Evolutionary conservation across 2,113 vertebrate genomes (phyloP).

Genomic region (Maccullochella peelii): DNA sequence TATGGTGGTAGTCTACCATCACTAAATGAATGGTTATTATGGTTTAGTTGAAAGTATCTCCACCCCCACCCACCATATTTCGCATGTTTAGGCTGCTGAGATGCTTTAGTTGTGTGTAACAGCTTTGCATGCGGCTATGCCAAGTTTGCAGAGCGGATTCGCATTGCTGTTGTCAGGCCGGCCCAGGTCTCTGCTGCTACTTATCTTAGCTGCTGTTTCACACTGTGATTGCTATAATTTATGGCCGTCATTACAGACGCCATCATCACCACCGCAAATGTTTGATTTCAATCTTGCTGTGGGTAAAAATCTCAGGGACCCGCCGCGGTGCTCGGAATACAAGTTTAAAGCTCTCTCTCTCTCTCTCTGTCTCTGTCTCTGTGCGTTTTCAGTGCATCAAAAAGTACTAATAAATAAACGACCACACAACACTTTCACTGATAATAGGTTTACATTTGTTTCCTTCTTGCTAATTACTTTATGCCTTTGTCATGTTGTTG

Average conservation of each 20-base stretch:
- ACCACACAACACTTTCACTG: background rate
- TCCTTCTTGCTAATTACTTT: constrained; percentile 13
- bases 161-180: constrained; percentile 50
- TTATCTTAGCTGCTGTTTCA: constrained; percentile 72
- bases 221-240: constrained; percentile 73
- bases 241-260: constrained; percentile 75
- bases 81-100: constrained; percentile 28
- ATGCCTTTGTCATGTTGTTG: background rate
- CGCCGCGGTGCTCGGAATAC: constrained; percentile 12
- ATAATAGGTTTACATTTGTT: constrained; percentile 9
- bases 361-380: background rate
- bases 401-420: constrained; percentile 26
- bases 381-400: background rate
- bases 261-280: constrained; percentile 76
- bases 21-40: background rate
- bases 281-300: constrained; percentile 77
- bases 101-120: constrained; percentile 5
- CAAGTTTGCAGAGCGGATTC: constrained; percentile 57
- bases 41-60: background rate
- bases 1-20: background rate
- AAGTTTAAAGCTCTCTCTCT: constrained; percentile 17
- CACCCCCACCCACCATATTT: background rate
- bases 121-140: constrained; percentile 22
- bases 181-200: constrained; percentile 52
- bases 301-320: constrained; percentile 54